These are phyloP conservation scores for Diaphora mendica DNA, from an alignment of 2,888 invertebrate genomes.

Conservation along the genomic window DNA sequence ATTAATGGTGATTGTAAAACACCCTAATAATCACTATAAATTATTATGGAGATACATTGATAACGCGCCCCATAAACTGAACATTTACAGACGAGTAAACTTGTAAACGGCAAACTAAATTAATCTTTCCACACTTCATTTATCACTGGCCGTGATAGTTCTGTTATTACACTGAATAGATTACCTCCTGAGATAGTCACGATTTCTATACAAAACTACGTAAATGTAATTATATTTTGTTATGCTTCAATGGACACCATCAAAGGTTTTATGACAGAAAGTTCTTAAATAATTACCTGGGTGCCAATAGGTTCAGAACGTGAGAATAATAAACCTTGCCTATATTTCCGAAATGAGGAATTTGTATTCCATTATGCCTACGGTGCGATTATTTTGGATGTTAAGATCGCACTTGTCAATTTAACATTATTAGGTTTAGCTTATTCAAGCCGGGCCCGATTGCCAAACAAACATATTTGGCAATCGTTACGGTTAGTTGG, in stretches of 20 bases:
- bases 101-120: conserved; percentile 20
- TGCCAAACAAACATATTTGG: no score
- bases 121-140: conserved; percentile 23
- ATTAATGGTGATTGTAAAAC: conserved; percentile 5
- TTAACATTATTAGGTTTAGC: not conserved
- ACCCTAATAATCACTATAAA: not conserved
- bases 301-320: not conserved
- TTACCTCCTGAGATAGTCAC: conserved; percentile 11
- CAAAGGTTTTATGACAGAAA: not conserved
- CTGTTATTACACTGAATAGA: conserved; percentile 14
- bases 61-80: conserved; percentile 22
- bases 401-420: not conserved
- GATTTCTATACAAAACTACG: conserved; percentile 10
- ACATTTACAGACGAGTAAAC: conserved; percentile 24
- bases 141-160: conserved; percentile 19
- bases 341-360: not conserved
- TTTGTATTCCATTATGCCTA: not conserved
- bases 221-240: conserved; percentile 13
- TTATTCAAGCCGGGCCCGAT: no score
- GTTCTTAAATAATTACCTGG: conserved; percentile 1
- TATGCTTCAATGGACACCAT: not conserved
- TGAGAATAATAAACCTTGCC: not conserved
- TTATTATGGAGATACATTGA: not conserved
- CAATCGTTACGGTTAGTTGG: no score
- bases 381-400: not conserved